Evolutionary conservation across 2,888 invertebrate species (phyloP).

Genomic region (Acanthosepion lycidas): DNA sequence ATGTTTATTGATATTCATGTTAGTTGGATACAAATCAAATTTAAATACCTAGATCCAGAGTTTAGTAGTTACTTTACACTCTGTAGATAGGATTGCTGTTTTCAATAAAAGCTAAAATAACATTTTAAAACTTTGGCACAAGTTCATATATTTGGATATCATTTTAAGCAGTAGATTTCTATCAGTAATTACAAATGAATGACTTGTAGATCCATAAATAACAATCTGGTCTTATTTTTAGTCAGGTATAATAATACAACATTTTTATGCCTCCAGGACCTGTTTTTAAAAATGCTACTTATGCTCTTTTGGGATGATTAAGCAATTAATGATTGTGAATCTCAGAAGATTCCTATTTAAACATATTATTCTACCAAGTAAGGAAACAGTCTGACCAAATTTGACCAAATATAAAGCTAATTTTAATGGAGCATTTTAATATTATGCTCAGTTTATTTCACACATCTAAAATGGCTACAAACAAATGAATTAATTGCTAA

Average conservation of each 20-base stretch:
- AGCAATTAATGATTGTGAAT: not conserved
- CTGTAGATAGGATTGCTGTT: too few species aligned
- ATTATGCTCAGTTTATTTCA: too few species aligned
- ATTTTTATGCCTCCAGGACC: not conserved
- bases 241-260: not conserved
- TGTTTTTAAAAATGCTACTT: not conserved
- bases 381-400: not conserved
- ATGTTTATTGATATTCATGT: too few species aligned
- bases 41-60: too few species aligned
- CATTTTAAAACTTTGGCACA: not conserved
- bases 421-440: too few species aligned
- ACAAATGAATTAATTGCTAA: too few species aligned
- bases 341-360: not conserved
- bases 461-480: too few species aligned
- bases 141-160: not conserved
- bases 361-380: not conserved
- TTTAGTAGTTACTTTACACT: too few species aligned
- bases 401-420: too few species aligned
- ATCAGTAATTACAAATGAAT: not conserved
- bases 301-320: not conserved
- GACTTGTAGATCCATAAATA: not conserved
- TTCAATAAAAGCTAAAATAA: too few species aligned
- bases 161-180: not conserved
- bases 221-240: not conserved
- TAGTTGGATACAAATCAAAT: too few species aligned